phyloP scores from a whole-genome alignment of 2,797 vertebrate species.

The Danio aesculapii region DNA sequence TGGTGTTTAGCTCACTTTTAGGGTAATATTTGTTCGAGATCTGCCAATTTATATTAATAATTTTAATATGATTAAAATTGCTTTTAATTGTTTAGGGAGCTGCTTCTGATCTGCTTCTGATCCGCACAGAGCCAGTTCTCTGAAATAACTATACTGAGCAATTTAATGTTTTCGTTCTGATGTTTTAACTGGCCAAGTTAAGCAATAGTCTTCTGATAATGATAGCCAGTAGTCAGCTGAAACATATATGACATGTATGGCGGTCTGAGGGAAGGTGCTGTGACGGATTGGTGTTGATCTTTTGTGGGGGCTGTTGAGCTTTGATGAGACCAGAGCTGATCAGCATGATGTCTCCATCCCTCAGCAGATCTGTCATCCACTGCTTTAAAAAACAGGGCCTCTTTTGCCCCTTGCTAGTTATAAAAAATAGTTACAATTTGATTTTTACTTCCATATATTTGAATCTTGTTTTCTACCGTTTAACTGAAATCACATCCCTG shows the following conservation, averaged over 20 bases:
- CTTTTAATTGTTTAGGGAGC: too few species aligned
- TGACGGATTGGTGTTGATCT: slow-evolving; percentile 10
- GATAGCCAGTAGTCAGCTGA: neutral
- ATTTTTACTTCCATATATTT: neutral
- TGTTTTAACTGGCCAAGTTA: neutral
- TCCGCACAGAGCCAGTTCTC: too few species aligned
- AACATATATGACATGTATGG: neutral
- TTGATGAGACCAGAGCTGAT: slow-evolving; percentile 16
- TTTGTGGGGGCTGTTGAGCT: slow-evolving; percentile 15
- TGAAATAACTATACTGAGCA: too few species aligned
- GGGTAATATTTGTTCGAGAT: too few species aligned
- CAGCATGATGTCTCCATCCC: slow-evolving; percentile 21
- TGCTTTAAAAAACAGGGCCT: neutral
- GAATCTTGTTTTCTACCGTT: neutral
- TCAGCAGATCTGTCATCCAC: neutral
- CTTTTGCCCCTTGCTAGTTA: neutral
- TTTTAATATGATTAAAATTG: too few species aligned
- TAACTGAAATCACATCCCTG: neutral
- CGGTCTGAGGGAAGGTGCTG: neutral
- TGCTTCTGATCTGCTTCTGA: too few species aligned
- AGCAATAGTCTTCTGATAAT: neutral
- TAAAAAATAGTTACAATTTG: neutral
- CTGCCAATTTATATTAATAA: too few species aligned
- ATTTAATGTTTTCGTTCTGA: neutral
- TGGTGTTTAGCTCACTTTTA: too few species aligned